Base-by-base conservation (phyloP, 2,797 vertebrate genomes). In the Pelochelys cantorii region DNA sequence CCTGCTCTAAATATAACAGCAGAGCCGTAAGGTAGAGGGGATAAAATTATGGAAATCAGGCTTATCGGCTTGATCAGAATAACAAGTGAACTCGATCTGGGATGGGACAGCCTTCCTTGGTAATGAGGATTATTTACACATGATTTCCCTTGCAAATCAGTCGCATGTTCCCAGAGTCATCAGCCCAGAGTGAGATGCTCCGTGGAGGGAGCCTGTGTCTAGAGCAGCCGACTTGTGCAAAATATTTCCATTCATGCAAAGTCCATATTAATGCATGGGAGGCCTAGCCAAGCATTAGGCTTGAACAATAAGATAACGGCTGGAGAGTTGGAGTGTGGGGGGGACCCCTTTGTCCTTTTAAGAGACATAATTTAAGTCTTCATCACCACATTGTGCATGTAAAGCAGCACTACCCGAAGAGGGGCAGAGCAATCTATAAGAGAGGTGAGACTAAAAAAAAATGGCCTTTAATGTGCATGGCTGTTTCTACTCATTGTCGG, bases 81-180 rank as follows among this genome's bases (percentile, higher is more conserved):
- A 86, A 92, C 86, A 89, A 89, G 93, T 93, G 96, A 94, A 95
- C 84, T 84, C 53, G 78, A 91, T 53, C 77, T 80, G 92, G 95
- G 85, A 90, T 92, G 90, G 88, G 86, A 53, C 83, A 85, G 97
- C 96, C 90, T 96, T 74, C 75, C 93, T 48, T 13, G 87, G 96
- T 93, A 93, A 96, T 90, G 98, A 96, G 94, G 79, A 86, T 98
- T 95, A 95, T 98, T 97, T 97, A 97, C 95, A 97, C 97, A 87
- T 89, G 53, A 98, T 98, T 99, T 98, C 98, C 97, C 98, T 98
- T 98, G 98, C 98, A 98, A 98, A 98, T 98, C 97, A 97, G 97
- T 94, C 79, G 34, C 14, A 0, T 62, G 97, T 97, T 98, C 97
- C 97, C 97, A n/a, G 93, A 57, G 94, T 93, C 0, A 0, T 59